A percentile compares a stretch with the other conserved stretches of the same genome.
Conservation (phyloP, 2,113 vertebrate genomes). For the Scolopax mira region DNA sequence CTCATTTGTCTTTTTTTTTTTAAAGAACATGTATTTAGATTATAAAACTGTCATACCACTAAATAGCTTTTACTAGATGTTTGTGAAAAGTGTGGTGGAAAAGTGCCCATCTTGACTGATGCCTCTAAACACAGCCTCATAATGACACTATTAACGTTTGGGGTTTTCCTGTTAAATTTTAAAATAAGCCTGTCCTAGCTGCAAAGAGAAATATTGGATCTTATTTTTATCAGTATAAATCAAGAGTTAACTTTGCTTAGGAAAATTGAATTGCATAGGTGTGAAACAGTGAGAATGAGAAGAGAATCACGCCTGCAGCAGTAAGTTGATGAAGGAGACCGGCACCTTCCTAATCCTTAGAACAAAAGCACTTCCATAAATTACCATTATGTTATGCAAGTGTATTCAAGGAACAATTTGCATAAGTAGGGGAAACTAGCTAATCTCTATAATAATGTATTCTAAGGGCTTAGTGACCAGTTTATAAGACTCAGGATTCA, state of each 20-base stretch:
- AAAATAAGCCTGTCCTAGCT: neutral
- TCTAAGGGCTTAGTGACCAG: neutral
- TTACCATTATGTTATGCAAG: neutral
- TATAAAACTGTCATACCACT: neutral
- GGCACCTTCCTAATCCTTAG: conserved; percentile 21
- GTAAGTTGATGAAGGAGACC: conserved; percentile 12
- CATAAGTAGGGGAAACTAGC: neutral
- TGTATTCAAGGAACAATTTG: conserved; percentile 18
- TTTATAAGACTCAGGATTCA: neutral
- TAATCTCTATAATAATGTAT: neutral
- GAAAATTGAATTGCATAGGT: conserved; percentile 7
- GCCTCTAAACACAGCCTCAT: neutral
- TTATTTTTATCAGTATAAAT: conserved; percentile 1
- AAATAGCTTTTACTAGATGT: neutral
- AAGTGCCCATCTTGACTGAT: neutral
- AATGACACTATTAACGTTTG: neutral
- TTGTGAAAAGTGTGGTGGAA: neutral
- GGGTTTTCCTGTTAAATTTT: neutral
- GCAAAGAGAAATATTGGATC: neutral
- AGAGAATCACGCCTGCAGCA: neutral
- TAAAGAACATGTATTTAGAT: neutral
- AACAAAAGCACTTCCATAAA: conserved; percentile 26
- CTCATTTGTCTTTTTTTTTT: neutral
- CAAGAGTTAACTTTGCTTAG: neutral
- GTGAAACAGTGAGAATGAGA: conserved; percentile 3